Evolutionary conservation across 1,140 invertebrate genomes (phyloP), one percentile per base, ranked within the genome.

Genomic region (Euglossa dilemma): DNA sequence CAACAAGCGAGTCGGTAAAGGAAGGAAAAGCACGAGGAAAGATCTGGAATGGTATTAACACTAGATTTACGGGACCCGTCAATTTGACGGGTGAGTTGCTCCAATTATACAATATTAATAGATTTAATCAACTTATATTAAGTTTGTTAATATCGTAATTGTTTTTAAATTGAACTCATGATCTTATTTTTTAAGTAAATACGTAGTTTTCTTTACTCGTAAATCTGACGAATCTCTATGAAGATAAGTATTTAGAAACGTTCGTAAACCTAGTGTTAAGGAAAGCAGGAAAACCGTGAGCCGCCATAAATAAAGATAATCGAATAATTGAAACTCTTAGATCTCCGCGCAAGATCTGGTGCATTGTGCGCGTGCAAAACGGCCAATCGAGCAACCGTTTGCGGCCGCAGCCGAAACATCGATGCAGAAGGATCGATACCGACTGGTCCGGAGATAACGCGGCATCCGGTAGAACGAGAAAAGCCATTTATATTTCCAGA

Each of bases 401-500:
- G 59, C 52, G 45, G 23, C 28, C 50, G 43, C 45, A n/a, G n/a
- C 43, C 72, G 23, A 56, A 66, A 43, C 50, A 11, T 71, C 12
- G 77, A 76, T 66, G 28, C 18, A 43, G 14, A 45, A 54, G n/a
- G 23, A 45, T 47, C 63, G 67, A 61, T 71, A 79, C 9, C 67
- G 47, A 64, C 36, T 16, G 23, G n/a, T 45, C 6, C 23, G 28
- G 70, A 73, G 79, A 80, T 74, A 74, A 54, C 61, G 59, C 50
- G 25, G 57, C 47, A 52, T 54, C 45, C 36, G 36, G 50, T 54
- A 43, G 66, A 70, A 61, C 36, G 76, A 45, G 76, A 18, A 59
- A 36, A 66, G 70, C 36, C 71, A 81, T 81, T 81, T 81, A 75
- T 81, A 75, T 81, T 75, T 81, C 52, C 70, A 64, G 56, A 47